Percentiles rank a stretch among this genome's conserved stretches.
Conservation (phyloP, 2,888 invertebrate genomes). For the Diaperis boleti region DNA sequence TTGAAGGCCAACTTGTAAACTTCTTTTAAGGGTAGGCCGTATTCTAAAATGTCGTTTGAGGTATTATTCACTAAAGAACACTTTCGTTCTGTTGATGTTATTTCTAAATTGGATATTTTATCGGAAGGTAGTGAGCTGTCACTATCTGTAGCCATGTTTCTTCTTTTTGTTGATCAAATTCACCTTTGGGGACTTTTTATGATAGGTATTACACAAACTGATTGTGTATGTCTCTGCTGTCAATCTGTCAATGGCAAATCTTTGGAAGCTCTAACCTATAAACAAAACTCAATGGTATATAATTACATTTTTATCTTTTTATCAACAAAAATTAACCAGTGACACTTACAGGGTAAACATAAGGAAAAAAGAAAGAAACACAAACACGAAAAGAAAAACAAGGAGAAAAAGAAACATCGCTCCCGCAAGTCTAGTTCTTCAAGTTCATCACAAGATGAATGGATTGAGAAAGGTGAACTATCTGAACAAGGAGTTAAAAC, state of each 20-base stretch:
- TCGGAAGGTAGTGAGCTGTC: slow-evolving; percentile 60
- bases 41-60: slow-evolving; percentile 65
- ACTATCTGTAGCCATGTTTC: slow-evolving; percentile 57
- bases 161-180: neutral
- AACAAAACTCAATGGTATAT: slow-evolving; percentile 24
- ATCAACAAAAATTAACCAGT: neutral
- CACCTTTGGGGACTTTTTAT: neutral
- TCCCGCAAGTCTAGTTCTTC: slow-evolving; percentile 45
- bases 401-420: slow-evolving; percentile 62
- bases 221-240: too few relatives aligned
- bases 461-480: slow-evolving; percentile 70
- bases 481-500: slow-evolving; percentile 35
- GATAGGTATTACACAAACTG: slow-evolving; percentile 4
- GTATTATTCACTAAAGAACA: slow-evolving; percentile 41
- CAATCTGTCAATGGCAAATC: slow-evolving; percentile 3
- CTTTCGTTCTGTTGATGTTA: slow-evolving; percentile 48
- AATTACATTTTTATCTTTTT: neutral
- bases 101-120: slow-evolving; percentile 57
- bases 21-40: slow-evolving; percentile 80
- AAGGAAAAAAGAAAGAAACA: slow-evolving; percentile 51
- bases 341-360: slow-evolving; percentile 53
- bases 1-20: slow-evolving; percentile 89
- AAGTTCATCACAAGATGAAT: slow-evolving; percentile 68
- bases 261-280: slow-evolving; percentile 20
- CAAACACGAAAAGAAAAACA: slow-evolving; percentile 65